These are phyloP conservation scores for Phaethon lepturus DNA, from an alignment of 2,113 vertebrate species.

Conservation along the genomic window DNA sequence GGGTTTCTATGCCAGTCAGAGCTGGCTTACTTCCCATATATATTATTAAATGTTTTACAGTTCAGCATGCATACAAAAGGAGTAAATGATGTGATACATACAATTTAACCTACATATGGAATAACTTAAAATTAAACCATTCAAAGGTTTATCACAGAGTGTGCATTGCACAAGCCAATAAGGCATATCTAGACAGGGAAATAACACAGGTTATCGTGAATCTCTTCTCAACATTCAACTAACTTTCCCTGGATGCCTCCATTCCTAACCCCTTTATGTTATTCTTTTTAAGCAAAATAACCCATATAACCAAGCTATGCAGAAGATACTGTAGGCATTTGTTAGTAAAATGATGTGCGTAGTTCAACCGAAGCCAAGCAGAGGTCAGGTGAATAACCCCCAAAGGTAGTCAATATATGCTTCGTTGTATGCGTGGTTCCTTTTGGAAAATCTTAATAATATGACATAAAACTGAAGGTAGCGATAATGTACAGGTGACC, in stretches of 20 bases:
- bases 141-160: neutral
- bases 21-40: slow-evolving; percentile 61
- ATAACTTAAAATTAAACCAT: slow-evolving; percentile 7
- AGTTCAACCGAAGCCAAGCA: neutral
- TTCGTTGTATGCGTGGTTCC: neutral
- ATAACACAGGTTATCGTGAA: neutral
- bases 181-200: neutral
- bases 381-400: neutral
- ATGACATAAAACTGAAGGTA: neutral
- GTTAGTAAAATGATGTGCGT: neutral
- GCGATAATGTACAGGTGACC: neutral
- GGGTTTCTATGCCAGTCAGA: slow-evolving; percentile 56
- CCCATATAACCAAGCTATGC: neutral
- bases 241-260: neutral
- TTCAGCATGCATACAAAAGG: slow-evolving; percentile 65
- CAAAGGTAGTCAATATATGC: neutral
- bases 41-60: slow-evolving; percentile 74
- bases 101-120: slow-evolving; percentile 56
- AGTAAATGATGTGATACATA: slow-evolving; percentile 54
- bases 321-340: neutral
- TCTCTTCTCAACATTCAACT: neutral
- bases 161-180: slow-evolving; percentile 1
- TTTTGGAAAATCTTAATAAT: neutral
- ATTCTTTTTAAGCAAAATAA: neutral
- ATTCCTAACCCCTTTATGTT: neutral